Percentiles rank a stretch among this genome's conserved stretches.
Evolutionary conservation across 1,140 invertebrate genomes (phyloP).

Genomic region (Nasonia vitripennis): DNA sequence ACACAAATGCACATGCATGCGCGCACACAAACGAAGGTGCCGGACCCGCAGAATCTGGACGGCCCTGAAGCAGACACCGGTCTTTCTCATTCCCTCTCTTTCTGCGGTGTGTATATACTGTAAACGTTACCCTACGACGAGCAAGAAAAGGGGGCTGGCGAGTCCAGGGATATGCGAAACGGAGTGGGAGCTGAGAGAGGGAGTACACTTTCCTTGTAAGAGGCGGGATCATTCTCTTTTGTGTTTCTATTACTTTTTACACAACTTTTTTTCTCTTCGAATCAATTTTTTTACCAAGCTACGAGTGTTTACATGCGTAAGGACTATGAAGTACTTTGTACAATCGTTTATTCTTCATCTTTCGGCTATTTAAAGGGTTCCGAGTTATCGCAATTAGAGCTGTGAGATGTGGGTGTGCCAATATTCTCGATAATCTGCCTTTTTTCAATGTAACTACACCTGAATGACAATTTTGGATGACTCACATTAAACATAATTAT

Average conservation of each 20-base stretch:
- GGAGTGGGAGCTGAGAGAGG: not conserved
- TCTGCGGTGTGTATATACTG: not conserved
- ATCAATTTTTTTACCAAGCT: too few species aligned
- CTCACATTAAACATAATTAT: too few species aligned
- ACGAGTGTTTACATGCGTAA: too few species aligned
- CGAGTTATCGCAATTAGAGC: too few species aligned
- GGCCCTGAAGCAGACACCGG: conserved; percentile 48
- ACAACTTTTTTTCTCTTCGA: not conserved
- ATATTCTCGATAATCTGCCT: not conserved
- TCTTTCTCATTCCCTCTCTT: conserved; percentile 19
- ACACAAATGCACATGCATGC: not conserved
- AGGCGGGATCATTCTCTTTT: conserved; percentile 5
- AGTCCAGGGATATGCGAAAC: not conserved
- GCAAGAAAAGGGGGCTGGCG: not conserved
- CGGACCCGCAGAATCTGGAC: conserved; percentile 46
- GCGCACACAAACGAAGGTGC: not conserved
- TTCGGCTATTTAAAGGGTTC: too few species aligned
- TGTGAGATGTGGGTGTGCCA: not conserved
- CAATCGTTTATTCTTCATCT: not conserved
- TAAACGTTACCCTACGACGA: not conserved
- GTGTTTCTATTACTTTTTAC: conserved; percentile 4
- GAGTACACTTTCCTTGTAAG: conserved; percentile 32
- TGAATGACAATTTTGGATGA: too few species aligned
- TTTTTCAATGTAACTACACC: too few species aligned
- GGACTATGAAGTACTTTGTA: not conserved